These are phyloP conservation scores for Hoplostethus atlanticus DNA, from an alignment of 2,797 vertebrate genomes.

Conservation along the genomic window DNA sequence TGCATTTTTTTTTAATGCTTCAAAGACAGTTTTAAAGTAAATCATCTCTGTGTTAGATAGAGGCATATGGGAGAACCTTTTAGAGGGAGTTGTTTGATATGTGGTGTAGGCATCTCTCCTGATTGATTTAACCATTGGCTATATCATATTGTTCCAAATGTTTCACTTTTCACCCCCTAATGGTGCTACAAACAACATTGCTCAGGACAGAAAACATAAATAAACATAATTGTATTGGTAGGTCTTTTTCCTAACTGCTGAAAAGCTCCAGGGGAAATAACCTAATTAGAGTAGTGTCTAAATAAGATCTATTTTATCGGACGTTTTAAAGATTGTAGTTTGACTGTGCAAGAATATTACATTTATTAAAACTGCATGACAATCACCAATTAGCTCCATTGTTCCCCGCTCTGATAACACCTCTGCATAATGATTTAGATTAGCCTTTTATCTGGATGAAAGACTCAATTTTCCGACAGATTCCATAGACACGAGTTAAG, in stretches of 20 bases:
- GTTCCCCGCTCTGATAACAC: slow-evolving; percentile 85
- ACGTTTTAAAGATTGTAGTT: slow-evolving; percentile 62
- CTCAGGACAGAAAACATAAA: slow-evolving; percentile 38
- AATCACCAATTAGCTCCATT: slow-evolving; percentile 86
- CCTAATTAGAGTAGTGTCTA: slow-evolving; percentile 22
- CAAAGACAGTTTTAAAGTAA: slow-evolving; percentile 77
- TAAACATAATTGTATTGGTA: slow-evolving; percentile 29
- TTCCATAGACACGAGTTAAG: slow-evolving; percentile 84
- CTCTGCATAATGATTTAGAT: slow-evolving; percentile 87
- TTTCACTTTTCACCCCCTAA: slow-evolving; percentile 12
- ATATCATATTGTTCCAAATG: slow-evolving; percentile 20
- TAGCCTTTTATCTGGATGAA: slow-evolving; percentile 89
- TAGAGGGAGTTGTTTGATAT: slow-evolving; percentile 62
- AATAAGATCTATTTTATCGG: slow-evolving; percentile 54
- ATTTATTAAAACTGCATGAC: slow-evolving; percentile 81
- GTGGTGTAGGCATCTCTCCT: slow-evolving; percentile 39
- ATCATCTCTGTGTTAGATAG: slow-evolving; percentile 54
- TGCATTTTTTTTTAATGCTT: slow-evolving; percentile 70
- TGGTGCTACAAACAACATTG: slow-evolving; percentile 30
- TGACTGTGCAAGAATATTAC: slow-evolving; percentile 69
- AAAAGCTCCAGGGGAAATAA: slow-evolving; percentile 21
- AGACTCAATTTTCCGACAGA: slow-evolving; percentile 85
- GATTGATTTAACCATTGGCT: slow-evolving; percentile 53
- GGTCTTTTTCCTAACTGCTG: slow-evolving; percentile 3
- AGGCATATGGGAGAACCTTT: slow-evolving; percentile 49